Evolutionary conservation across 2,888 invertebrate species (phyloP).

Genomic region (Epistrophe eligans): DNA sequence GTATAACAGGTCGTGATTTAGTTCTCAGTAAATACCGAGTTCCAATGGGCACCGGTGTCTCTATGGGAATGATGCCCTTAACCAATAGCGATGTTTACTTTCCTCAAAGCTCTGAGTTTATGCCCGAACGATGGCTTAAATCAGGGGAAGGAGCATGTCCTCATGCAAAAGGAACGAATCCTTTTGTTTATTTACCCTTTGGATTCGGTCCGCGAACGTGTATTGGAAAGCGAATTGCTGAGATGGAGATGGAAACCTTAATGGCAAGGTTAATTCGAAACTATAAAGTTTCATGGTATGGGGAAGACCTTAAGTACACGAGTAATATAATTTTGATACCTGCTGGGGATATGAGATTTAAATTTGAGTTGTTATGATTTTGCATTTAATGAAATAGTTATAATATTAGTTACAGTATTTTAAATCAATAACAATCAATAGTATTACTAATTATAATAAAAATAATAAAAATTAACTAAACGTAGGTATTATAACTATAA

Average conservation of each 20-base stretch:
- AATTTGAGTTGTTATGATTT: constrained; percentile 78
- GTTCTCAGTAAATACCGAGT: constrained; percentile 87
- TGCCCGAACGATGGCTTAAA: constrained; percentile 91
- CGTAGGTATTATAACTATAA: too few relatives aligned
- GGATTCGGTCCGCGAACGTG: constrained; percentile 89
- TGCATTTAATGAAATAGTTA: not conserved
- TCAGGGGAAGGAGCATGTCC: constrained; percentile 77
- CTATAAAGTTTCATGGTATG: constrained; percentile 80
- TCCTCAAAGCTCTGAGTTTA: constrained; percentile 86
- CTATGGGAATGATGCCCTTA: constrained; percentile 89
- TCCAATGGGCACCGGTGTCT: constrained; percentile 88
- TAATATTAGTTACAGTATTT: not conserved
- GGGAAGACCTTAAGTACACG: constrained; percentile 78
- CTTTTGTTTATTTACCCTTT: constrained; percentile 86
- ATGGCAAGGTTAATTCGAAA: constrained; percentile 82
- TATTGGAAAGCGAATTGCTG: constrained; percentile 90
- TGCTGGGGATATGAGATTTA: constrained; percentile 81
- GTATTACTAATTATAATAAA: too few relatives aligned
- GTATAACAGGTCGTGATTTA: constrained; percentile 86
- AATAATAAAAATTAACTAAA: too few relatives aligned
- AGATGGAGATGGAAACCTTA: constrained; percentile 88
- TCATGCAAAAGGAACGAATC: constrained; percentile 77
- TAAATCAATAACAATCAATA: not conserved
- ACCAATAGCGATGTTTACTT: constrained; percentile 87
- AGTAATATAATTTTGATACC: constrained; percentile 81